Evolutionary conservation across 2,888 invertebrate genomes (phyloP).

Genomic region (Cephonodes hylas): DNA sequence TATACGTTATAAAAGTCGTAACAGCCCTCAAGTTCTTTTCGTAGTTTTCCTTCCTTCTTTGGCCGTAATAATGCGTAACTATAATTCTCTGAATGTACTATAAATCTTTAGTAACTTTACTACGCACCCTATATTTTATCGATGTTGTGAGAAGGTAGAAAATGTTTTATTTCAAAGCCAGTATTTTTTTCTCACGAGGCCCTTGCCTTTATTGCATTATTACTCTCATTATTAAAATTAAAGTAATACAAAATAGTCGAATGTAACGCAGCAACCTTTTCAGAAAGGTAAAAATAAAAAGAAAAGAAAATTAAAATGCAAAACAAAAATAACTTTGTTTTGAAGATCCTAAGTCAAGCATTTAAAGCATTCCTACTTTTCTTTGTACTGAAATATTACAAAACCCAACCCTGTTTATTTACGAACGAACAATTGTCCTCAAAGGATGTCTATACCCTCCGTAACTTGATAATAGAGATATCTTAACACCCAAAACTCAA

Average conservation of each 20-base stretch:
- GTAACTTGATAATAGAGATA: slow-evolving; percentile 46
- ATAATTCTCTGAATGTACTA: background rate
- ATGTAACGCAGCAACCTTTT: background rate
- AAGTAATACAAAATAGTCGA: background rate
- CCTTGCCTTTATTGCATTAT: too few species aligned
- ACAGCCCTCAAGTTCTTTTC: background rate
- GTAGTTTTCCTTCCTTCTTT: slow-evolving; percentile 5
- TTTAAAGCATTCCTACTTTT: background rate
- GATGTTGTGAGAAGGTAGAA: background rate
- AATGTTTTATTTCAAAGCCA: background rate
- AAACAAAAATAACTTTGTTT: background rate
- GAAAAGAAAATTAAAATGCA: background rate
- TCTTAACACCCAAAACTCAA: slow-evolving; percentile 56
- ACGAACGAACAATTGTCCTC: background rate
- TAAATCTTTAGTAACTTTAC: slow-evolving; percentile 2
- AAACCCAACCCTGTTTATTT: slow-evolving; percentile 1
- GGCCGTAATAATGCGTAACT: background rate
- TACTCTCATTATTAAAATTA: background rate
- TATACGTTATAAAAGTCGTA: background rate
- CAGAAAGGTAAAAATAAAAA: background rate
- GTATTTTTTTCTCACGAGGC: background rate
- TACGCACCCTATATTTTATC: slow-evolving; percentile 4
- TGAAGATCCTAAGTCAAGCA: background rate
- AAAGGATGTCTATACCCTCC: slow-evolving; percentile 20
- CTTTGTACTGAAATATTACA: background rate